A percentile compares a stretch with the other conserved stretches of the same genome.
Conservation (phyloP, 2,888 invertebrate species). For the Aspidiotus rigidus region DNA sequence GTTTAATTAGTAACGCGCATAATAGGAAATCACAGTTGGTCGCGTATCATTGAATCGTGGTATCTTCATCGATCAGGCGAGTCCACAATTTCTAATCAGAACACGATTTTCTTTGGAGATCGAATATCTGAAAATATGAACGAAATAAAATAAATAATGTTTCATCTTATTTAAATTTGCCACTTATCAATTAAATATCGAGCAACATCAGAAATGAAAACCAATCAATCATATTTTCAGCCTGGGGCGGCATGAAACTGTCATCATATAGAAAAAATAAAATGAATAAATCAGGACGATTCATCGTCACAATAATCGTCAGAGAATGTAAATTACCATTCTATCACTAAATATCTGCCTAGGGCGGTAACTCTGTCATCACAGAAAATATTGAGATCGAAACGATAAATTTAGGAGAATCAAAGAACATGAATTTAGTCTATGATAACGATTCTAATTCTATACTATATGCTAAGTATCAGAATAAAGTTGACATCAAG, state of each 20-base stretch:
- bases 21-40: too few relatives aligned
- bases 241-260: neutral
- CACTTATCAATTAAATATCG: too few relatives aligned
- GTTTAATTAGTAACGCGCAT: too few relatives aligned
- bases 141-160: too few relatives aligned
- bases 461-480: neutral
- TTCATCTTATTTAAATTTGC: too few relatives aligned
- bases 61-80: too few relatives aligned
- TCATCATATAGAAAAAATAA: neutral
- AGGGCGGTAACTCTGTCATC: neutral
- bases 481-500: conserved; percentile 12
- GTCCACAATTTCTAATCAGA: too few relatives aligned
- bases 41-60: too few relatives aligned
- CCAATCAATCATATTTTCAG: conserved; percentile 1
- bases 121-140: too few relatives aligned
- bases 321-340: neutral
- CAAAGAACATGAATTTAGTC: neutral
- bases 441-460: neutral
- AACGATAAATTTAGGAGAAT: neutral
- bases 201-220: neutral
- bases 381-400: neutral
- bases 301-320: neutral
- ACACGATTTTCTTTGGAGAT: too few relatives aligned
- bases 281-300: neutral
- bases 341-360: neutral